phyloP scores from a whole-genome alignment of 2,797 vertebrate species.

The Aplochiton taeniatus region DNA sequence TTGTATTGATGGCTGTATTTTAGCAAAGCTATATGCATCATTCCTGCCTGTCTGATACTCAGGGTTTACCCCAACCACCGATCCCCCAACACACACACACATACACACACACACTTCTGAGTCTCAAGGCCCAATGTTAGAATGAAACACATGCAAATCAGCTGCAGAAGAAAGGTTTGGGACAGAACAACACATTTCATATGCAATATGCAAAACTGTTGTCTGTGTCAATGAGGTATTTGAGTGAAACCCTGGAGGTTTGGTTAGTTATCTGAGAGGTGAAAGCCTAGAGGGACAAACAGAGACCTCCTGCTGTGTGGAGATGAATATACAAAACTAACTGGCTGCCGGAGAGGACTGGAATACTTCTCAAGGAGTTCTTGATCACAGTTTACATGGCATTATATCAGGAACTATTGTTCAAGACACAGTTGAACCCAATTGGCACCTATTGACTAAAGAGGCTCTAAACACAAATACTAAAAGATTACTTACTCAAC shows the following conservation, averaged over 20 bases:
- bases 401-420: too few species aligned
- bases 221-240: background rate
- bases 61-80: too few species aligned
- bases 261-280: constrained; percentile 3
- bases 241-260: background rate
- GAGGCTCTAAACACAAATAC: too few species aligned
- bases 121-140: background rate
- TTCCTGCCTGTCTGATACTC: too few species aligned
- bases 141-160: constrained; percentile 6
- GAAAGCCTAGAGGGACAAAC: constrained; percentile 6
- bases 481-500: background rate
- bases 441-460: too few species aligned
- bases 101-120: constrained; percentile 5
- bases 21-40: too few species aligned
- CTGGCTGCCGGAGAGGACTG: background rate
- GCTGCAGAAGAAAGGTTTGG: background rate
- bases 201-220: background rate
- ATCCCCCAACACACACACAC: background rate
- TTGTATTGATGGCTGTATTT: too few species aligned
- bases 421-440: too few species aligned
- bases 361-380: too few species aligned
- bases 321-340: constrained; percentile 37
- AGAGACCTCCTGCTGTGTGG: constrained; percentile 23
- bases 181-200: background rate
- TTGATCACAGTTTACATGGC: too few species aligned